phyloP scores from a whole-genome alignment of 1,140 invertebrate genomes.

The Drosophila azteca region DNA sequence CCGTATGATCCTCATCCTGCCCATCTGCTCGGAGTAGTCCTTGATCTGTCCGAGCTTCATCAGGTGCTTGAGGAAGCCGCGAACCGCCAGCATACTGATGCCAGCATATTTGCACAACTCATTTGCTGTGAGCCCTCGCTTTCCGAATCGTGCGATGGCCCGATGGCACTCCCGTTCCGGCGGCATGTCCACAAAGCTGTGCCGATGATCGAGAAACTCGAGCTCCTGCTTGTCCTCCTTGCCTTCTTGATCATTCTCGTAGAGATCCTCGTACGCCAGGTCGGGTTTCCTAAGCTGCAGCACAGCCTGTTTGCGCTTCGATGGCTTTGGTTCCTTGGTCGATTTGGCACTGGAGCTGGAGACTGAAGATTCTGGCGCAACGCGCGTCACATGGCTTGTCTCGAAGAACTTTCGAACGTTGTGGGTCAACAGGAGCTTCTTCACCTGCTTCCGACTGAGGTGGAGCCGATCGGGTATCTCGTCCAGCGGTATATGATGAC shows the following conservation, averaged over 20 bases:
- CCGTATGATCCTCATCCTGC: conserved; percentile 60
- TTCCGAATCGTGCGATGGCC: conserved; percentile 59
- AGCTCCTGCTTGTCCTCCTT: conserved; percentile 84
- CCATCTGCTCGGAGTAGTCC: conserved; percentile 55
- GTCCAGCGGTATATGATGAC: conserved; percentile 25
- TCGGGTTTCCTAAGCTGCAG: conserved; percentile 58
- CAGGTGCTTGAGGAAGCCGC: conserved; percentile 54
- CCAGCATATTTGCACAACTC: conserved; percentile 60
- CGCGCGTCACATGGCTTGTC: conserved; percentile 26
- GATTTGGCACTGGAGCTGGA: no score
- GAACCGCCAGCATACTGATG: conserved; percentile 38
- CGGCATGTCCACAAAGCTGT: conserved; percentile 67
- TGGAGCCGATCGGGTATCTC: conserved; percentile 38
- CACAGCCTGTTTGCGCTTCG: conserved; percentile 45
- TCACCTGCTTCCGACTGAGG: conserved; percentile 31
- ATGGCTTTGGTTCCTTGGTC: conserved; percentile 13
- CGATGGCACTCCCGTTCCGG: conserved; percentile 59
- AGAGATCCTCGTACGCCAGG: conserved; percentile 51
- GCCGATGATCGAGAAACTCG: conserved; percentile 42
- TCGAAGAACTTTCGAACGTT: conserved; percentile 67
- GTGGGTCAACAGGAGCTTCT: conserved; percentile 57
- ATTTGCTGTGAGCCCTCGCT: conserved; percentile 53
- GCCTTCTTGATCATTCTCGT: conserved; percentile 66
- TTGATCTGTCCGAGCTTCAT: conserved; percentile 31
- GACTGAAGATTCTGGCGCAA: not conserved